Evolutionary conservation across 2,113 vertebrate species (phyloP), one percentile per base, ranked within the genome.

Genomic region (Lathamus discolor): DNA sequence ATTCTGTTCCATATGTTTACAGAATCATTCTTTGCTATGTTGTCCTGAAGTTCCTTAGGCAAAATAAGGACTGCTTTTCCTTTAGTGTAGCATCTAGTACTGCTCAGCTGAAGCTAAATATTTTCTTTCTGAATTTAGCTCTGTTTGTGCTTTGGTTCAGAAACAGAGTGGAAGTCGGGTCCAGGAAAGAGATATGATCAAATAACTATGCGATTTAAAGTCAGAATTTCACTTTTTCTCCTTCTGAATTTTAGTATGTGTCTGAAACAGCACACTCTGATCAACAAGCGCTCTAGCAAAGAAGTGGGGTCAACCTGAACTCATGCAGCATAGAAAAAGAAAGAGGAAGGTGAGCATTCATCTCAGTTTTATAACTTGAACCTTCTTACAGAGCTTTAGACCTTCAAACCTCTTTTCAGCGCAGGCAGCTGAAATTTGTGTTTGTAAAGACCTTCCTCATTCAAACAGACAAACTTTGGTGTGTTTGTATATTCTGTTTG

Each of bases 401-500:
- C 28, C 8, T 86, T 74, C 29, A 57, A 52, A 11, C 29, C 37
- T 74, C 13, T 55, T 84, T 74, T 59, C 44, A 70, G 3, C 54
- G 27, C 28, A 82, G 19, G 46, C 0, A 0, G 8, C 29, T 72
- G n/a, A 64, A 84, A 31, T 68, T 25, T 54, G 39, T 59, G 9
- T 84, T 75, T 84, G 17, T n/a, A 37, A 75, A 78, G 51, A 39
- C 27, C n/a, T 63, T 82, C 5, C 28, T 86, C 22, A 39, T 41
- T 17, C 61, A 63, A 74, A 52, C 9, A 76, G 31, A 43, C 37
- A 25, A 59, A 27, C 31, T 64, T 63, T 5, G 17, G 8, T n/a
- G 11, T 4, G 3, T 5, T 15, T 31, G 13, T 11, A 15, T 33
- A 9, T 4, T 25, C 9, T 39, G 11, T 61, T 76, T 12, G 0